Base-by-base conservation (phyloP, 2,888 invertebrate genomes). In the Pachymerium ferrugineum region DNA sequence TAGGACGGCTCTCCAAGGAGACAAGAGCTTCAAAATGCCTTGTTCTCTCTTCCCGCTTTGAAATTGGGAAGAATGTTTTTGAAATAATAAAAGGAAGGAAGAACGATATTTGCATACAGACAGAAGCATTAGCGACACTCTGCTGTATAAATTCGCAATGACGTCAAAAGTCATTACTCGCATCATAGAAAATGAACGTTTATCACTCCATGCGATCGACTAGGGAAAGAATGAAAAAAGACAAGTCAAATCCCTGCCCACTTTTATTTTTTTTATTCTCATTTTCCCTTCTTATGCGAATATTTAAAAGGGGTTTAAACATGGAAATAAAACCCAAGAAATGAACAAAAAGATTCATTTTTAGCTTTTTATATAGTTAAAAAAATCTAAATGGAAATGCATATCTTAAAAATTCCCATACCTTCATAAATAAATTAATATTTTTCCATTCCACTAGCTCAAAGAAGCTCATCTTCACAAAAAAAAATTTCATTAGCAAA, bases 71-170 rank as follows among this genome's bases (percentile, higher is more conserved):
- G 28, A 62, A 62, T 62, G 62, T 62, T 62, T 62, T 62, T 62
- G 62, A 62, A 62, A 62, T 62, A 62, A 62, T 62, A 62, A 62
- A 62, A 62, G 62, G 62, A 62, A 62, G 28, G 28, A 62, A 62
- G 62, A 62, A 62, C 62, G 25, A 62, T 62, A 62, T 62, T 62
- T 62, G 62, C 62, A 62, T 62, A 62, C 12, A 62, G 62, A 62
- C 62, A 25, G 47, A 54, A 22, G 62, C 62, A 62, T 62, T 62
- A 62, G 62, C 62, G 28, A 25, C 62, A 28, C 62, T 62, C 25
- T 62, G 62, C 62, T 62, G 62, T 25, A 62, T 62, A 62, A 62
- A 62, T 62, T 62, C 62, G 62, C 62, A 62, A 62, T 62, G 62
- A 62, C 62, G 28, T 62, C 25, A 22, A 25, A 62, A 62, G 62